Base-by-base conservation (phyloP, 2,797 vertebrate genomes). In the Pipistrellus pipistrellus region DNA sequence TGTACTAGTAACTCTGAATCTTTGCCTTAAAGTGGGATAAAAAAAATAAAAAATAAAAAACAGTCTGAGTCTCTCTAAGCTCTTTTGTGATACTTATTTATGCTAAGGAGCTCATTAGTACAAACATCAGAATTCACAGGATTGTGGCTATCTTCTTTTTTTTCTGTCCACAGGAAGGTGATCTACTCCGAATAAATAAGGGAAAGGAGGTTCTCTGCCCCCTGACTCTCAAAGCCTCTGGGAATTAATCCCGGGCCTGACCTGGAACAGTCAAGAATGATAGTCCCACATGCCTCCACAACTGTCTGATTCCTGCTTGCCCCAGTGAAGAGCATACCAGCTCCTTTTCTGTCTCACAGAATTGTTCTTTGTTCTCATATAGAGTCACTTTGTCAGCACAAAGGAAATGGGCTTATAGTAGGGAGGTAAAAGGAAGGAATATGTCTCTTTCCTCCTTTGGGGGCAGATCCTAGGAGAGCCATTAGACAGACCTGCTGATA, bases 1-100 rank as follows among this genome's bases (percentile, higher is more conserved):
- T 57, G 9, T 72, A 27, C 57, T 30, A 59, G 57, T 59, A 51
- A 71, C n/a, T 68, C 27, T 83, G 27, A 44, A 51, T 71, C 53
- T 92, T 87, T 82, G 68, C 30, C 46, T 96, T 85, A 51, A 68
- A 51, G 8, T 85, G 27, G 30, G 32, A 57, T 13, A 35, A 35
- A 75, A 23, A 62, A n/a, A 21, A 72, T 44, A 2, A 44, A 44
- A 44, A 44, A 44, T 2, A 14, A 48, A 48, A 12, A 48, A 46
- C 1, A n/a, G 72, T 15, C 11, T 51, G 21, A 32, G 30, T 76
- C 25, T 57, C 27, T 86, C 21, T 71, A 38, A 84, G 46, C 4
- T 88, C 21, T 62, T 85, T 12, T 20, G 15, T 32, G n/a, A 62
- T 81, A 10, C 41, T 89, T 32, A 23, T 41, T 78, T 72, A 93